phyloP scores from a whole-genome alignment of 1,140 invertebrate species.

The Panulirus ornatus region DNA sequence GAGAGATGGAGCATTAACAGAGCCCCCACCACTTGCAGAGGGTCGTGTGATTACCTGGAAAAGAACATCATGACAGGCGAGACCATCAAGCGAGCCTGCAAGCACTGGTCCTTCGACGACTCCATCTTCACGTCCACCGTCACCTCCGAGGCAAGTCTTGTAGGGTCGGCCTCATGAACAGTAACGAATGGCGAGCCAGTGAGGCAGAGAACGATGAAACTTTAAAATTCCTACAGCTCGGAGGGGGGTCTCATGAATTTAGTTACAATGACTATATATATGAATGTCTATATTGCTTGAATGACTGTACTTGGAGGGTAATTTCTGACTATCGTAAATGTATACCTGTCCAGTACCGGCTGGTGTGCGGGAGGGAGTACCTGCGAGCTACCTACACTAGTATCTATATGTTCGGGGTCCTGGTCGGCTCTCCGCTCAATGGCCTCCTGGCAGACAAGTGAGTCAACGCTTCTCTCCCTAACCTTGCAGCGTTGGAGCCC shows the following conservation, averaged over 20 bases:
- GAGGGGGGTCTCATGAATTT: no score
- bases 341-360: slow-evolving; percentile 43
- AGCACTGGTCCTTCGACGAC: neutral
- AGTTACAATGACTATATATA: no score
- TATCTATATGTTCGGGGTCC: slow-evolving; percentile 49
- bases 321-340: no score
- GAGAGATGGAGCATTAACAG: neutral
- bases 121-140: neutral
- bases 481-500: no score
- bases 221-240: no score
- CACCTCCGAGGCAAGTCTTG: slow-evolving; percentile 8
- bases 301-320: no score
- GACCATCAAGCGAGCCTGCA: neutral
- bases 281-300: no score
- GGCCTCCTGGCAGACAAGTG: slow-evolving; percentile 51
- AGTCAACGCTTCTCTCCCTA: no score
- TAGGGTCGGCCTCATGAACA: no score
- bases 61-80: neutral
- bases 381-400: slow-evolving; percentile 40
- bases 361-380: slow-evolving; percentile 49
- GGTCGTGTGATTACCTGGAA: neutral
- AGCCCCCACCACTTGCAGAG: neutral
- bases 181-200: no score
- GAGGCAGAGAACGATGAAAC: no score
- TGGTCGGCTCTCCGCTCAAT: slow-evolving; percentile 34